These are phyloP conservation scores for Oceanites oceanicus DNA, from an alignment of 2,113 vertebrate species.

Conservation along the genomic window DNA sequence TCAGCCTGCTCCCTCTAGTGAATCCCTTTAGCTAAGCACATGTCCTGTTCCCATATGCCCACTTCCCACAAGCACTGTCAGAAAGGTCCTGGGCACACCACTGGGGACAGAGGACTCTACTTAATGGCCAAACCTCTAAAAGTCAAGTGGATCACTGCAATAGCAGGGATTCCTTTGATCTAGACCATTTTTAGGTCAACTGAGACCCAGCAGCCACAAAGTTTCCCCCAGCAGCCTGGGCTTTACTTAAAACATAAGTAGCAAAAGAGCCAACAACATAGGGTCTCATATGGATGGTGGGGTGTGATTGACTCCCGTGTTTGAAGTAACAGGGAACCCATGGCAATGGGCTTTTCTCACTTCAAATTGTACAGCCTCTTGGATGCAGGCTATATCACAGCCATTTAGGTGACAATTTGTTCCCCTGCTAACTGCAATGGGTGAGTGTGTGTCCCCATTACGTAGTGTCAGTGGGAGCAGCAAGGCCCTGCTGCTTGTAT, in stretches of 20 bases:
- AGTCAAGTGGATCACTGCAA: not conserved
- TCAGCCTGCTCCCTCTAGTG: not conserved
- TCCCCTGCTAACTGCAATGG: not conserved
- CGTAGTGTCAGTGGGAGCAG: rapidly evolving
- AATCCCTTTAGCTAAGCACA: not conserved
- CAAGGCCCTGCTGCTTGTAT: not conserved
- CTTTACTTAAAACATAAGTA: not conserved
- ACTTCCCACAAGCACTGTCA: not conserved
- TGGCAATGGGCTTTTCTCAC: not conserved
- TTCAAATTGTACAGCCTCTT: not conserved
- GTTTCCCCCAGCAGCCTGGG: not conserved
- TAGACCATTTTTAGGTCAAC: not conserved
- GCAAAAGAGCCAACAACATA: not conserved
- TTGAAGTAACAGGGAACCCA: not conserved
- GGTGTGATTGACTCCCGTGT: not conserved
- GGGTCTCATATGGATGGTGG: not conserved
- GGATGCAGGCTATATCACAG: not conserved
- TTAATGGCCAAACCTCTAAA: not conserved
- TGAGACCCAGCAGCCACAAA: not conserved
- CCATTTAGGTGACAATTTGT: not conserved
- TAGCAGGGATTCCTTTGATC: not conserved
- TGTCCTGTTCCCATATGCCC: not conserved
- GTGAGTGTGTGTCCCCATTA: not conserved
- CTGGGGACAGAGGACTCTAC: not conserved
- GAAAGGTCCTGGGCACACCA: not conserved